A percentile compares a stretch with the other conserved stretches of the same genome.
Evolutionary conservation across 37 sponge, comb jelly and placozoan genomes (phyloP).

Genomic region (Lycopodina hypogea): DNA sequence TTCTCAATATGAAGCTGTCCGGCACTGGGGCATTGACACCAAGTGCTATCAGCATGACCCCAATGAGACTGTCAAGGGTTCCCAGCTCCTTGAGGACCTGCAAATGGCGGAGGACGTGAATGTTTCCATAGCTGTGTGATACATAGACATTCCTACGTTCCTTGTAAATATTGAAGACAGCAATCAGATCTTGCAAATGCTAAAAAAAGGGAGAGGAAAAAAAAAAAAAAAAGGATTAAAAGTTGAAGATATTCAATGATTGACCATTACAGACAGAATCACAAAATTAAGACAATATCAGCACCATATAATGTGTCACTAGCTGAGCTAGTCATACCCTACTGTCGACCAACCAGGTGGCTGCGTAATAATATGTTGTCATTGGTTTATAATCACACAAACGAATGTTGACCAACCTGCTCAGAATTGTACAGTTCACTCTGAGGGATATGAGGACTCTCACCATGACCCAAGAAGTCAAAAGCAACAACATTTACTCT

Average conservation of each 20-base stretch:
- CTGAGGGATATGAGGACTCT: slow-evolving; percentile 43
- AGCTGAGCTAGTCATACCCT: too few relatives aligned
- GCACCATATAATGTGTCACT: too few relatives aligned
- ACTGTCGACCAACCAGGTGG: too few relatives aligned
- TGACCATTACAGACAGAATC: too few relatives aligned
- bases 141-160: slow-evolving; percentile 33
- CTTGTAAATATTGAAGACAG: slow-evolving; percentile 45
- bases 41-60: slow-evolving; percentile 35
- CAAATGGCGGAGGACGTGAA: slow-evolving; percentile 46
- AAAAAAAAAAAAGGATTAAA: background rate
- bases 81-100: slow-evolving; percentile 16
- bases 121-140: slow-evolving; percentile 67
- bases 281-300: too few relatives aligned
- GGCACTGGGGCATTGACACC: slow-evolving; percentile 43
- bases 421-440: slow-evolving; percentile 54
- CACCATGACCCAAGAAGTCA: slow-evolving; percentile 79
- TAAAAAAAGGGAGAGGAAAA: slow-evolving; percentile 1
- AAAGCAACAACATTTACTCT: slow-evolving; percentile 59
- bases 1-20: background rate
- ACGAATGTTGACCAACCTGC: too few relatives aligned
- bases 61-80: slow-evolving; percentile 17
- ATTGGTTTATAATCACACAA: too few relatives aligned
- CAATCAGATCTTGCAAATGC: slow-evolving; percentile 55
- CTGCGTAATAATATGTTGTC: too few relatives aligned
- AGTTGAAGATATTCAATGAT: too few relatives aligned